Conservation (phyloP, 2,888 invertebrate species). For the Microctonus aethiopoides region DNA sequence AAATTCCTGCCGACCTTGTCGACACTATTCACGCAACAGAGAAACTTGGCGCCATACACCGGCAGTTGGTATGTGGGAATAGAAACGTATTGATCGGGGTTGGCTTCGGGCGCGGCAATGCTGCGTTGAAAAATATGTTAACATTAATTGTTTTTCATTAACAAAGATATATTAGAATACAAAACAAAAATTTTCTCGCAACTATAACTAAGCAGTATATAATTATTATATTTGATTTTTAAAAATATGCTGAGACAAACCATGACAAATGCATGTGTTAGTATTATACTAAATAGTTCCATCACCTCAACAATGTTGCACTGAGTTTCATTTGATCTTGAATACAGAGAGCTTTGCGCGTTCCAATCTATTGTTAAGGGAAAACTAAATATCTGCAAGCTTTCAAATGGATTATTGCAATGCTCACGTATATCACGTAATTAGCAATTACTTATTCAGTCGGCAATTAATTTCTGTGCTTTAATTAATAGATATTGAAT, state of each 20-base stretch:
- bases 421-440: background rate
- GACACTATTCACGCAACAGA: constrained; percentile 15
- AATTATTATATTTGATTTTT: background rate
- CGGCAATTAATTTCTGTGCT: background rate
- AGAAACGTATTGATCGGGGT: constrained; percentile 64
- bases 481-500: background rate
- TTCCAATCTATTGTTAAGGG: background rate
- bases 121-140: background rate
- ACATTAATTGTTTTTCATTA: background rate
- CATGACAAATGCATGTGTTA: background rate
- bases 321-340: background rate
- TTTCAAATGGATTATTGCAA: background rate
- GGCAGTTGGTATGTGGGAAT: constrained; percentile 36
- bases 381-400: background rate
- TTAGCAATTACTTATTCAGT: background rate
- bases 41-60: constrained; percentile 20
- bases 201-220: too few species aligned
- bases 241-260: background rate
- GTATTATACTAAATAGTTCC: background rate
- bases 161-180: background rate
- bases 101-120: constrained; percentile 50
- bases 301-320: background rate
- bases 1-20: constrained; percentile 5
- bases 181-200: too few species aligned
- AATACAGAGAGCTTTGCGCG: background rate